A percentile compares a stretch with the other conserved stretches of the same genome.
Evolutionary conservation across 1,140 invertebrate species (phyloP).

Genomic region (Campoletis sonorensis): DNA sequence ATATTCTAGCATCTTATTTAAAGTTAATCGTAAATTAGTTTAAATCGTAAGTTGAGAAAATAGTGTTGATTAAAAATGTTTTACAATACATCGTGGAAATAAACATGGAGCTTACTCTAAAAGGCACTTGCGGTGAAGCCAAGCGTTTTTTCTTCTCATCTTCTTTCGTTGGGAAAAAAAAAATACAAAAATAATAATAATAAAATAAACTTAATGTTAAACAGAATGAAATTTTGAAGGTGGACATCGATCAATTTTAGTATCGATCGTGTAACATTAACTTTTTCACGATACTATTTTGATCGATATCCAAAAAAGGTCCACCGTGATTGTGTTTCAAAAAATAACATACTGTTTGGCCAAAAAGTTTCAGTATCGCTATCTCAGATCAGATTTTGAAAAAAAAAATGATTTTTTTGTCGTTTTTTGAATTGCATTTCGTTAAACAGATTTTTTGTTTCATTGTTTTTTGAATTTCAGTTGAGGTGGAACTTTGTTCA

Average conservation of each 20-base stretch:
- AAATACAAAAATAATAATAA: too few relatives aligned
- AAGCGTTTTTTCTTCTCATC: constrained; percentile 39
- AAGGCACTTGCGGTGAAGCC: constrained; percentile 53
- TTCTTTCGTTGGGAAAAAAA: constrained; percentile 3
- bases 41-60: not conserved
- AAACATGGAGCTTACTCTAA: constrained; percentile 46
- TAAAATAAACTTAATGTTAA: constrained; percentile 40
- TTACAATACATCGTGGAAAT: constrained; percentile 47
- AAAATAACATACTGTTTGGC: not conserved
- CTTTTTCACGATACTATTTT: constrained; percentile 20
- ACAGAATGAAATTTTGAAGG: not conserved
- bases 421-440: not conserved
- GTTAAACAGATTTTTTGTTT: not conserved
- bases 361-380: constrained; percentile 22
- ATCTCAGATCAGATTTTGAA: not conserved
- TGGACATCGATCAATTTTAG: constrained; percentile 15
- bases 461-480: constrained; percentile 9
- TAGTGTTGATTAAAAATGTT: not conserved
- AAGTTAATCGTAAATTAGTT: constrained; percentile 47
- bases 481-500: constrained; percentile 32
- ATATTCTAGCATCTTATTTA: constrained; percentile 50
- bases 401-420: not conserved
- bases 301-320: constrained; percentile 34
- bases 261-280: constrained; percentile 40
- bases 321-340: constrained; percentile 30